Conservation (phyloP, 2,113 vertebrate genomes). For the Cervus canadensis region DNA sequence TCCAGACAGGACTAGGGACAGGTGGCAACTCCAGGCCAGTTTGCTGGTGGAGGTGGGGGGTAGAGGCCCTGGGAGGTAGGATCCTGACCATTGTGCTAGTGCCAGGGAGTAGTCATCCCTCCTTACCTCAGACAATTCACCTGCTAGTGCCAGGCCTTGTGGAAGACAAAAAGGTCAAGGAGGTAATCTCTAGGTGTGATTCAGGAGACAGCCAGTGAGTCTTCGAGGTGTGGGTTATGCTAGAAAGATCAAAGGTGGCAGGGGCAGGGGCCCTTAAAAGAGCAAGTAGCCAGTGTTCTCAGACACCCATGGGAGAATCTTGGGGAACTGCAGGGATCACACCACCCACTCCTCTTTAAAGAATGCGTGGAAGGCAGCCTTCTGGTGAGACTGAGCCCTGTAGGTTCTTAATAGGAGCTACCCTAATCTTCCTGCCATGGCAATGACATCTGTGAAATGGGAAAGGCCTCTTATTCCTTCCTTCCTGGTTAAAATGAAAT, state of each 20-base stretch:
- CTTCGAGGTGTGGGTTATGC: background rate
- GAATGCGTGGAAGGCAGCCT: background rate
- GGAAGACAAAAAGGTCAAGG: background rate
- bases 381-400: background rate
- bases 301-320: background rate
- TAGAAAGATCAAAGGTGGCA: background rate
- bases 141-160: background rate
- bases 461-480: background rate
- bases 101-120: background rate
- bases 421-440: background rate
- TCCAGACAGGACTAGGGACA: background rate
- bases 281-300: background rate
- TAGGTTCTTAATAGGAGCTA: background rate
- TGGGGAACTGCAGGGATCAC: background rate
- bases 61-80: background rate
- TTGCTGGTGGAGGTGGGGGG: background rate
- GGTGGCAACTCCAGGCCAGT: background rate
- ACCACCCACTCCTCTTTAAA: background rate
- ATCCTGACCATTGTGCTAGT: background rate
- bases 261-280: background rate
- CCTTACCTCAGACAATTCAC: background rate
- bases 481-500: constrained; percentile 14
- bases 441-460: background rate
- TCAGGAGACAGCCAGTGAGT: background rate
- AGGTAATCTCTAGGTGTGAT: background rate